These are phyloP conservation scores for Psilopogon haemacephalus DNA, from an alignment of 2,113 vertebrate genomes.

Conservation along the genomic window DNA sequence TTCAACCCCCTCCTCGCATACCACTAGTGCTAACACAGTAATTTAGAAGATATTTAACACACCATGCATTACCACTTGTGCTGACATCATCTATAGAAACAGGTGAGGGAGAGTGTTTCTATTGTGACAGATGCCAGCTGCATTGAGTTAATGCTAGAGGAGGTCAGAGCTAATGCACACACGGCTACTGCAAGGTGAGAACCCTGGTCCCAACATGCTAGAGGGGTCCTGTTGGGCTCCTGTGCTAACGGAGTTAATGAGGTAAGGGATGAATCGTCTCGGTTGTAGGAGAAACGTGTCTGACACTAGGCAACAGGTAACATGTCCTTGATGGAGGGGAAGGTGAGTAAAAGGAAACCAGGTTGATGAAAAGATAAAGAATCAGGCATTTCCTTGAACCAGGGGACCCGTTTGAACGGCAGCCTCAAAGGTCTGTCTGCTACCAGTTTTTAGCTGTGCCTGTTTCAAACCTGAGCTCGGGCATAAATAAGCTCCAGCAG, in stretches of 20 bases:
- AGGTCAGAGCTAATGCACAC: slow-evolving; percentile 75
- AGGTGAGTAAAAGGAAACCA: slow-evolving; percentile 69
- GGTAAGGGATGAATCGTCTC: slow-evolving; percentile 68
- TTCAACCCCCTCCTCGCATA: slow-evolving; percentile 86
- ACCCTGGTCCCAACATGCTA: slow-evolving; percentile 77
- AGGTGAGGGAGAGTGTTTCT: slow-evolving; percentile 83
- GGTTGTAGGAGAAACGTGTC: slow-evolving; percentile 72
- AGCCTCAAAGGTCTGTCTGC: not conserved
- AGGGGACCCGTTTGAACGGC: not conserved
- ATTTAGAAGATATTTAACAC: slow-evolving; percentile 84
- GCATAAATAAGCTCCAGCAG: slow-evolving; percentile 57
- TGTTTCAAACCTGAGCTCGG: slow-evolving; percentile 54
- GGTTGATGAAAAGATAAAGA: slow-evolving; percentile 86
- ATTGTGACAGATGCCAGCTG: slow-evolving; percentile 87
- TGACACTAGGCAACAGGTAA: slow-evolving; percentile 75
- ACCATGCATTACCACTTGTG: slow-evolving; percentile 91
- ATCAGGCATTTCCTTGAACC: slow-evolving; percentile 78
- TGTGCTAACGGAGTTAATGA: slow-evolving; percentile 60
- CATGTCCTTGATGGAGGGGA: slow-evolving; percentile 74
- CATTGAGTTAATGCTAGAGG: slow-evolving; percentile 88
- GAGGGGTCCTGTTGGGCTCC: slow-evolving; percentile 66
- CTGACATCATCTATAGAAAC: slow-evolving; percentile 89
- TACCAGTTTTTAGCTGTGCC: not conserved
- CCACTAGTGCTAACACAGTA: slow-evolving; percentile 88
- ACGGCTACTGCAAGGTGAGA: slow-evolving; percentile 74